Evolutionary conservation across 2,888 invertebrate species (phyloP).

Genomic region (Creontiades dilutus): DNA sequence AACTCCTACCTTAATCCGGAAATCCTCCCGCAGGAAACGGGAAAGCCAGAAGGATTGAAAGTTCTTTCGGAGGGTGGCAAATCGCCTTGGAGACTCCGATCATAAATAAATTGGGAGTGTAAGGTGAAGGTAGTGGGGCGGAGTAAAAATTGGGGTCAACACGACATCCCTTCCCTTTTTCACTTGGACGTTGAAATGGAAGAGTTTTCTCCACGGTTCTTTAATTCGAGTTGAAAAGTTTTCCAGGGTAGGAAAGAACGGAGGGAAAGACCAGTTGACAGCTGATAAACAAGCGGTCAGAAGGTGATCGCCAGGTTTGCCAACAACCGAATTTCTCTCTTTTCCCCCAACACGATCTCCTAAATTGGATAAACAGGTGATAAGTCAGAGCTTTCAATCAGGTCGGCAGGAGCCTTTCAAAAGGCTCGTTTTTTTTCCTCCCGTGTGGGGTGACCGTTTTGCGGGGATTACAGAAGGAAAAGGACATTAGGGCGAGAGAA

Average conservation of each 20-base stretch:
- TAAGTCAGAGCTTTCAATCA: slow-evolving; percentile 50
- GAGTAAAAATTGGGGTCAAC: slow-evolving; percentile 52
- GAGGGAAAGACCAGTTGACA: background rate
- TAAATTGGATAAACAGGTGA: slow-evolving; percentile 66
- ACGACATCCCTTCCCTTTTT: slow-evolving; percentile 40
- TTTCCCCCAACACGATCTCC: background rate
- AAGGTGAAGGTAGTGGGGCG: background rate
- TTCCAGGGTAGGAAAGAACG: background rate
- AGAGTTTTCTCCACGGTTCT: slow-evolving; percentile 1
- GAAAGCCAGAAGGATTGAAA: slow-evolving; percentile 56
- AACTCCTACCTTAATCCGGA: slow-evolving; percentile 47
- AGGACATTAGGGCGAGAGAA: background rate
- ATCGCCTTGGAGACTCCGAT: slow-evolving; percentile 53
- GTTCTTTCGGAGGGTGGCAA: slow-evolving; percentile 58
- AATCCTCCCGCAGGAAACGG: slow-evolving; percentile 13
- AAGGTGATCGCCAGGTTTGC: background rate
- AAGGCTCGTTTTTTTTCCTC: background rate
- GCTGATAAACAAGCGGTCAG: slow-evolving; percentile 60
- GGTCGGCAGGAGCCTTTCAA: background rate
- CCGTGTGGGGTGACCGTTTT: background rate
- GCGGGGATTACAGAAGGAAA: slow-evolving; percentile 9
- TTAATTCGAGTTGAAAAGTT: slow-evolving; percentile 62
- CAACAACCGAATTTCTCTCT: slow-evolving; percentile 38
- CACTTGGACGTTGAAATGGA: slow-evolving; percentile 44
- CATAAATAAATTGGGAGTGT: slow-evolving; percentile 55